phyloP scores from a whole-genome alignment of 2,888 invertebrate genomes.

The Myathropa florea region DNA sequence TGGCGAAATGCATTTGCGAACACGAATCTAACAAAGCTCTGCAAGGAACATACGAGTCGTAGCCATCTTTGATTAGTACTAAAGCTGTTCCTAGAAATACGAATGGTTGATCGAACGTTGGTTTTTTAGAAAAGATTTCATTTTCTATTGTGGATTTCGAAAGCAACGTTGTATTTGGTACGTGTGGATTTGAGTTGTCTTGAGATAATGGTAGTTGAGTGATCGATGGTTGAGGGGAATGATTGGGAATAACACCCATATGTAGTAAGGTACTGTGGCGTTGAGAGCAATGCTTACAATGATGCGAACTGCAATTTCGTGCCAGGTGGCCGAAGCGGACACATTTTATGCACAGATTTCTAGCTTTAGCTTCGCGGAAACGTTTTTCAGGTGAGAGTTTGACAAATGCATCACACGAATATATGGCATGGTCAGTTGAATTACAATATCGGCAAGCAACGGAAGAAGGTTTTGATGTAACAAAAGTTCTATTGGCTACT shows the following conservation, averaged over 20 bases:
- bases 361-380: background rate
- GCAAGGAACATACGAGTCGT: background rate
- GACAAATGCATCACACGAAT: background rate
- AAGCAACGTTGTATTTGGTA: background rate
- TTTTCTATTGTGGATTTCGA: background rate
- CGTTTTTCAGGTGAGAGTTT: background rate
- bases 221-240: background rate
- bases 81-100: background rate
- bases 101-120: background rate
- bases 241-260: background rate
- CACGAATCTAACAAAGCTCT: constrained; percentile 2
- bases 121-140: background rate
- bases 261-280: background rate
- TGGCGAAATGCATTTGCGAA: too few species aligned
- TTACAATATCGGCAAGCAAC: too few species aligned
- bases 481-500: background rate
- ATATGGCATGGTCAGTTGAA: too few species aligned
- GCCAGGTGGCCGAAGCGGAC: background rate
- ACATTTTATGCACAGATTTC: background rate
- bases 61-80: background rate
- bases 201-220: background rate
- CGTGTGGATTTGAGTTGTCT: background rate
- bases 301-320: background rate
- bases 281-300: background rate
- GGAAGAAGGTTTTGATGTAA: too few species aligned